phyloP scores from a whole-genome alignment of 2,797 vertebrate genomes.

The Stomatorhinus walkeri region DNA sequence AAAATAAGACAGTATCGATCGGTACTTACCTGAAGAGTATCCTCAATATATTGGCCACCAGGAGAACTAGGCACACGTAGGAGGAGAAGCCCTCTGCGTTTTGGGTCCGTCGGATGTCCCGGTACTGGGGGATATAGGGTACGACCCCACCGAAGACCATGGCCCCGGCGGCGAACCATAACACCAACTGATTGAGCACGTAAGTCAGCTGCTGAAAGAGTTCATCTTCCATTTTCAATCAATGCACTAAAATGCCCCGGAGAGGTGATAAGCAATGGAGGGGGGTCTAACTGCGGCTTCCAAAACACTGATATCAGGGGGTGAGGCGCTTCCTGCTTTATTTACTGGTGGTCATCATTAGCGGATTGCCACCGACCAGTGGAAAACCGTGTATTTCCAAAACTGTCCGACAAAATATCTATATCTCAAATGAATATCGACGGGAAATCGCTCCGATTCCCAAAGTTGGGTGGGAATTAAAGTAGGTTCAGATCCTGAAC shows the following conservation, averaged over 20 bases:
- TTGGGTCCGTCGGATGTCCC: constrained; percentile 81
- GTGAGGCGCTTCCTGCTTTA: neutral
- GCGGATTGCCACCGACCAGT: neutral
- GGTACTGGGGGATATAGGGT: constrained; percentile 90
- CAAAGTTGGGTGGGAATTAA: neutral
- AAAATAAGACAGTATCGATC: neutral
- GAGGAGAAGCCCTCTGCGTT: constrained; percentile 91
- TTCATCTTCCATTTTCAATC: constrained; percentile 69
- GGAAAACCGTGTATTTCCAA: neutral
- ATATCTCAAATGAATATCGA: neutral
- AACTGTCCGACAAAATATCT: neutral
- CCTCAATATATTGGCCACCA: constrained; percentile 87
- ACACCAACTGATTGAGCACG: constrained; percentile 63
- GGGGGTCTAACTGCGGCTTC: neutral
- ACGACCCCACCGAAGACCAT: constrained; percentile 93
- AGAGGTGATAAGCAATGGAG: neutral
- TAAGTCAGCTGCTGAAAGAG: constrained; percentile 64
- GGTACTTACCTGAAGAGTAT: constrained; percentile 83
- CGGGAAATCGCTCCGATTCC: neutral
- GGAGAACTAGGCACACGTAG: constrained; percentile 85
- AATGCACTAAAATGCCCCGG: neutral
- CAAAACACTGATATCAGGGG: neutral
- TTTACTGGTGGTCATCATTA: neutral
- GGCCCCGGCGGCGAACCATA: constrained; percentile 79
- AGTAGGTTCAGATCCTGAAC: neutral